Evolutionary conservation across 2,797 vertebrate genomes (phyloP), one percentile per base, ranked within the genome.

Genomic region (Pipistrellus pipistrellus): DNA sequence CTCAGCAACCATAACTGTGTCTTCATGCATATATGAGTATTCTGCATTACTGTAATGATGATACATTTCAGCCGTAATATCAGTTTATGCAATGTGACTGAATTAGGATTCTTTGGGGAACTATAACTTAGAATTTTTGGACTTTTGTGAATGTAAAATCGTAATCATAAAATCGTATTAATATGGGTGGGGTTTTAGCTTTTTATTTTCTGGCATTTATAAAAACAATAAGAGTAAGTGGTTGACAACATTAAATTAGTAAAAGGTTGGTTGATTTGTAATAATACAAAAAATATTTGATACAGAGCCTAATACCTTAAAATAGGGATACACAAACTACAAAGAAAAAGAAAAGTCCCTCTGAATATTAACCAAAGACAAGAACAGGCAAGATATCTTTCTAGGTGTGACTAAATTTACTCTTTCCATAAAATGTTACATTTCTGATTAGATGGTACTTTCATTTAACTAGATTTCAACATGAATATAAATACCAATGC

Each of bases 31-130:
- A 95, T 85, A 80, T 51, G 44, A 88, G 76, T 85, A 97, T 95
- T 96, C 91, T 95, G 51, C 96, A 97, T 95, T 96, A 96, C 1
- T 53, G 77, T 93, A 90, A 6, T 96, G 94, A 84, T n/a, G 64
- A 95, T 48, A 96, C 95, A 97, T 96, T 95, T 90, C 84, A 97
- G 91, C 51, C 3, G 57, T 97, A 97, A 96, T 95, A 95, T 27
- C 64, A 96, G 92, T 96, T 93, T 92, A 85, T 81, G 89, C 88
- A 92, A 78, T 57, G 85, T 80, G 77, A 96, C 95, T 93, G 93
- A 96, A 86, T 64, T 96, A 95, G 83, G 89, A 82, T 78, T 85
- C 90, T 95, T 97, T 64, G 21, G 91, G 96, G 96, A 97, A 85
- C 59, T 46, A 77, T 91, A 94, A 97, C 69, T 96, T 94, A 80